Evolutionary conservation across 2,888 invertebrate species (phyloP).

Genomic region (Acanthacorydalis orientalis): DNA sequence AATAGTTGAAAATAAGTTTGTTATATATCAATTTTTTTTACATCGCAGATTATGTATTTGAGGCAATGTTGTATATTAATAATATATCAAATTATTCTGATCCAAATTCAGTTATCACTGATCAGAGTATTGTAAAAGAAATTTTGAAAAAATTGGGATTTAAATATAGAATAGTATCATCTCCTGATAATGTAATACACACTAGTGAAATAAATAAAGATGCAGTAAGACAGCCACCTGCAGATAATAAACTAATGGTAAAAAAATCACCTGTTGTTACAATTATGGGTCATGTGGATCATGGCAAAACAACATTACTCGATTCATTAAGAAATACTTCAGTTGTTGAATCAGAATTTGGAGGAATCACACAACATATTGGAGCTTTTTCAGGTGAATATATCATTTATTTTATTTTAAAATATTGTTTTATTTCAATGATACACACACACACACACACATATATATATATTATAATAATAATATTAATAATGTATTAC

Average conservation of each 20-base stretch:
- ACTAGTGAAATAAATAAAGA: slow-evolving; percentile 23
- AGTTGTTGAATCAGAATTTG: slow-evolving; percentile 84
- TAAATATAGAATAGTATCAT: slow-evolving; percentile 37
- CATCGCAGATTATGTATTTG: slow-evolving; percentile 46
- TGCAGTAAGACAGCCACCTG: slow-evolving; percentile 42
- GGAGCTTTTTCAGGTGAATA: slow-evolving; percentile 81
- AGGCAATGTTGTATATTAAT: slow-evolving; percentile 47
- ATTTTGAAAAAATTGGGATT: slow-evolving; percentile 51
- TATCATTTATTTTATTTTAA: not conserved
- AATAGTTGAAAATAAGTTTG: not conserved
- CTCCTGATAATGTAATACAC: slow-evolving; percentile 28
- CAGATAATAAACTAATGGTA: slow-evolving; percentile 43
- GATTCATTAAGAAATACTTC: slow-evolving; percentile 74
- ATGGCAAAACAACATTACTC: slow-evolving; percentile 94
- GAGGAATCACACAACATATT: slow-evolving; percentile 98
- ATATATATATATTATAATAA: not conserved
- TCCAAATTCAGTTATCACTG: slow-evolving; percentile 39
- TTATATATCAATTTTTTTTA: not conserved
- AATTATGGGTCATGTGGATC: slow-evolving; percentile 99
- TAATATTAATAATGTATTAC: no score
- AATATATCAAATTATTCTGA: slow-evolving; percentile 36
- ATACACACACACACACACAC: no score
- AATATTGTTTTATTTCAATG: no score
- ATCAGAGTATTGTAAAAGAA: slow-evolving; percentile 45
- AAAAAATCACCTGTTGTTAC: slow-evolving; percentile 87